phyloP scores from a whole-genome alignment of 2,888 invertebrate species.

The Epirrhoe tristata region DNA sequence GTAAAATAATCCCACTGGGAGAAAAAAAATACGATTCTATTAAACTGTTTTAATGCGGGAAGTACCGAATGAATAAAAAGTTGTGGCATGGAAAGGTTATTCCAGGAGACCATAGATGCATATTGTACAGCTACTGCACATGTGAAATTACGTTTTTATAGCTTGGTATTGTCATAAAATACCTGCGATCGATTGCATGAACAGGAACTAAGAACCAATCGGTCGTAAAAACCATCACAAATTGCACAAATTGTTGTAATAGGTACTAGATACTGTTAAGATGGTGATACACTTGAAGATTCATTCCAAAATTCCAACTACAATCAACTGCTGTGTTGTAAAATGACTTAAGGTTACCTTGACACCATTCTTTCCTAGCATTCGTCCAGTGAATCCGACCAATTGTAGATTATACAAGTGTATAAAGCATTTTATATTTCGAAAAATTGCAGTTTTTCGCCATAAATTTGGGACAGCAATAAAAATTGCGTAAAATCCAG shows the following conservation, averaged over 20 bases:
- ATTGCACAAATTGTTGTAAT: conserved; percentile 16
- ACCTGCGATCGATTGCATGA: background rate
- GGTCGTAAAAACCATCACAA: conserved; percentile 15
- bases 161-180: background rate
- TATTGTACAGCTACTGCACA: too few species aligned
- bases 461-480: conserved; percentile 35
- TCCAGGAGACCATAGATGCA: too few species aligned
- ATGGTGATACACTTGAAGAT: background rate
- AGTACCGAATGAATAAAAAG: too few species aligned
- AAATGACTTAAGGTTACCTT: too few species aligned
- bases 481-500: conserved; percentile 29
- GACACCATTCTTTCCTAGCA: too few species aligned
- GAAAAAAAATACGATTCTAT: too few species aligned
- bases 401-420: background rate
- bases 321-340: too few species aligned
- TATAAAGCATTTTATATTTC: conserved; percentile 7
- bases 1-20: too few species aligned
- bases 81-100: too few species aligned
- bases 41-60: too few species aligned
- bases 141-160: background rate
- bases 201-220: conserved; percentile 3
- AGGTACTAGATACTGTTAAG: conserved; percentile 11
- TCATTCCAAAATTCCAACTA: too few species aligned
- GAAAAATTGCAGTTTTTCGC: conserved; percentile 23
- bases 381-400: too few species aligned